Evolutionary conservation across 2,797 vertebrate species (phyloP), one percentile per base, ranked within the genome.

Genomic region (Pogoniulus pusillus): DNA sequence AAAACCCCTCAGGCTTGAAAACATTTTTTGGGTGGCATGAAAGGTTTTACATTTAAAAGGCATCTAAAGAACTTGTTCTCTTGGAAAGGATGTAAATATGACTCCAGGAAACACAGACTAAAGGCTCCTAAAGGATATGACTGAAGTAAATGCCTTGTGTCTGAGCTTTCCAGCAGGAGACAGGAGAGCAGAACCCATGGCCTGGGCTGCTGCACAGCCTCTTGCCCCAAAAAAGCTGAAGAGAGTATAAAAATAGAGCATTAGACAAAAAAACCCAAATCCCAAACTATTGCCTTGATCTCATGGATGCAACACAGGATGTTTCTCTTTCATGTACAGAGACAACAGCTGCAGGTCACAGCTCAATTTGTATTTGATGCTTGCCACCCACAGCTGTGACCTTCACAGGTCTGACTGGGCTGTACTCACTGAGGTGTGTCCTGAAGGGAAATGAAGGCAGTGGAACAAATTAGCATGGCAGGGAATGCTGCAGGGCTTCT

Each of bases 11-110:
- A 47, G 64, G 59, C 60, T 69, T 70, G 20, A 84, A 89, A 87
- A 73, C 5, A 26, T 19, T 78, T 78, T 83, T 54, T 34, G n/a
- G n/a, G 30, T 75, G 66, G 54, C 58, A 58, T 14, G 20, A 27
- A 77, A 75, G 39, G 27, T 57, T 78, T 83, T 37, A 72, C 55
- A 87, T 77, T 81, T 55, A 71, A 69, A 87, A 91, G 43, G 35
- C 41, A 92, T 66, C 59, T 78, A 17, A 74, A 73, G 37, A 92
- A 65, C 74, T 59, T 76, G 68, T 39, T 84, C 62, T 82, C 87
- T 84, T 39, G 84, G 70, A 89, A 80, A 29, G 34, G 68, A 79
- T 95, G 74, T 45, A 91, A 70, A 64, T 24, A 14, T 10, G 32
- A 70, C 64, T 86, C 30, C 71, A 60, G 59, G 68, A 88, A 89